Base-by-base conservation (phyloP, 2,797 vertebrate species). In the Allenopithecus nigroviridis region DNA sequence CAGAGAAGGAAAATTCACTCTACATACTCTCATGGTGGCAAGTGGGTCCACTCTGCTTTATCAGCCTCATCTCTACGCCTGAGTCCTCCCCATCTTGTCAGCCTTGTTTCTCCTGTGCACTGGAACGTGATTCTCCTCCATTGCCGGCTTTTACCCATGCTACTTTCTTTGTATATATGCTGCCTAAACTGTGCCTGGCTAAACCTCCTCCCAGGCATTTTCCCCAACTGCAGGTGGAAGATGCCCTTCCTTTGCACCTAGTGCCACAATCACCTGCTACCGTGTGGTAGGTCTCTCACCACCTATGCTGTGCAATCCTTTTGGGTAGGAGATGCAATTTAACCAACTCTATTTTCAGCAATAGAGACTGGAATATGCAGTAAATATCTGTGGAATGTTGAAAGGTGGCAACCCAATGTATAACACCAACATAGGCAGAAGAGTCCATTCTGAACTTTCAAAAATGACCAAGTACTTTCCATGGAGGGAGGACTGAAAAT, bases 401-500 rank as follows among this genome's bases (percentile, higher is more conserved):
- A 64, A 95, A 91, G 83, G 46, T 16, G 57, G 46, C n/a, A 33
- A 13, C 39, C 21, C 22, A 14, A 43, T 28, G 12, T 6, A 1
- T 28, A n/a, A 70, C 61, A 74, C 7, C 41, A 84, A 84, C 74
- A 79, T 4, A n/a, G 70, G 64, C n/a, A 50, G 79, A 55, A 64
- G 36, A 79, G 36, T 17, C 12, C 30, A 36, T 78, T 92, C 59
- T 68, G 41, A 48, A 85, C 53, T 85, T 94, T 83, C 24, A 91
- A 48, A 91, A 86, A 36, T 48, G 68, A 95, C 33, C 11, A 48
- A 55, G 33, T 41, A 41, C 14, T 83, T 94, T 86, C 28, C 24
- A 74, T 3, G 61, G 16, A 93, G 8, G 55, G 68, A 78, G 84
- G 64, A 84, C 57, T 75, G 21, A 64, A 24, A 78, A 89, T 74